These are phyloP conservation scores for Drosophila picticornis DNA, from an alignment of 2,888 invertebrate species.

Conservation along the genomic window DNA sequence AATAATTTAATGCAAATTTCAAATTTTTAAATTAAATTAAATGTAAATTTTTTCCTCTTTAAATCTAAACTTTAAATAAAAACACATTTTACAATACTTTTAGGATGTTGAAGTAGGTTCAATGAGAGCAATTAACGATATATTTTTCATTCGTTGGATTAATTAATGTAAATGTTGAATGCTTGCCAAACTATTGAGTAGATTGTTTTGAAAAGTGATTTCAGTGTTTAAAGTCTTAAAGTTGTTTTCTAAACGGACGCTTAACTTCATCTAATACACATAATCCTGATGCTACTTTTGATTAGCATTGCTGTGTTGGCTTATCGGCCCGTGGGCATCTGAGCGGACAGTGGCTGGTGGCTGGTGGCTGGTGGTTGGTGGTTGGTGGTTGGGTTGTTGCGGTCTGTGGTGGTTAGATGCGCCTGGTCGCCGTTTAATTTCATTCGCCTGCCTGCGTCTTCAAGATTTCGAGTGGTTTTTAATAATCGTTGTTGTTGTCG, in stretches of 20 bases:
- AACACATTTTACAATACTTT: not conserved
- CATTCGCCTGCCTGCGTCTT: conserved; percentile 53
- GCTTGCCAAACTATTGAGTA: not conserved
- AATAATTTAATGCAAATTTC: not conserved
- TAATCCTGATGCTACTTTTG: conserved; percentile 31
- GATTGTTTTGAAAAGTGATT: not conserved
- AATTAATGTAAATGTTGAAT: not conserved
- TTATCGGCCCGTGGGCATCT: conserved; percentile 57
- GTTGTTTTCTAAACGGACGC: not conserved
- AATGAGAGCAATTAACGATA: not conserved
- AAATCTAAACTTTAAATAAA: not conserved
- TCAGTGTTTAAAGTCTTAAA: not conserved
- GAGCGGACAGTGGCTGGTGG: conserved; percentile 18
- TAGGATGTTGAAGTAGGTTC: not conserved
- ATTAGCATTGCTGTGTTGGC: conserved; percentile 11
- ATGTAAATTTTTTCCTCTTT: too few relatives aligned
- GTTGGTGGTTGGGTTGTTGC: conserved; percentile 28
- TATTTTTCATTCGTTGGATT: not conserved
- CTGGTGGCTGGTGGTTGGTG: conserved; percentile 4
- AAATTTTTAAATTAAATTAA: too few relatives aligned
- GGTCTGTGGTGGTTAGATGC: conserved; percentile 71
- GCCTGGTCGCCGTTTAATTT: conserved; percentile 71
- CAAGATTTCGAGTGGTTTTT: conserved; percentile 72
- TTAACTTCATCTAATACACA: conserved; percentile 3
- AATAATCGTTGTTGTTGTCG: conserved; percentile 57